Evolutionary conservation across 2,113 vertebrate species (phyloP).

Genomic region (Shinisaurus crocodilurus): DNA sequence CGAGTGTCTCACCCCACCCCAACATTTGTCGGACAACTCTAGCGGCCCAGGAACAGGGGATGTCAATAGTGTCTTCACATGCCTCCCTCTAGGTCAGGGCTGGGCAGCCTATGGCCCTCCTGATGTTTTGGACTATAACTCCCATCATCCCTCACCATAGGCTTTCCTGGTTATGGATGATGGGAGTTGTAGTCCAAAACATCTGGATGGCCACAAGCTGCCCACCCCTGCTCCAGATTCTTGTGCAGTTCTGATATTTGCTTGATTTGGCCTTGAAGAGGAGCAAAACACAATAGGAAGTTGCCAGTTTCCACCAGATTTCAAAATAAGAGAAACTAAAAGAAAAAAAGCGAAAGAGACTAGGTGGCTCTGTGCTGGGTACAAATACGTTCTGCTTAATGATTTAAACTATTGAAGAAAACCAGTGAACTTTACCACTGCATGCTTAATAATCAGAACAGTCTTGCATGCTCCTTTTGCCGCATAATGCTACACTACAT

Average conservation of each 20-base stretch:
- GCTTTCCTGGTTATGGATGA: no score
- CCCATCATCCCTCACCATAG: no score
- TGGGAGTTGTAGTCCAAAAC: no score
- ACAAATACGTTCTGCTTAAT: slow-evolving; percentile 24
- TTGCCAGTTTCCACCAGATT: background rate
- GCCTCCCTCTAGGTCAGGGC: background rate
- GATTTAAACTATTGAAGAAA: slow-evolving; percentile 8
- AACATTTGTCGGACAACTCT: background rate
- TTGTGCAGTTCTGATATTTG: background rate
- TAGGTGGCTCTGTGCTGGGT: slow-evolving; percentile 17
- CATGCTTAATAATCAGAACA: slow-evolving; percentile 30
- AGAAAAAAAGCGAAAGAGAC: no score
- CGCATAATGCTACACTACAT: background rate
- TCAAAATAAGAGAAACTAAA: background rate
- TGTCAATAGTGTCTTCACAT: background rate
- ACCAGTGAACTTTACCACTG: slow-evolving; percentile 35
- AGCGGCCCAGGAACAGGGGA: no score
- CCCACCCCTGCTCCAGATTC: background rate
- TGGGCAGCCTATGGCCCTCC: no score
- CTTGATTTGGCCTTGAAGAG: background rate
- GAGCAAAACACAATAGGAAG: rapidly evolving
- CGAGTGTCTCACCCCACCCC: no score
- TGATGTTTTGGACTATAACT: no score
- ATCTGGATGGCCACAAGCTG: background rate
- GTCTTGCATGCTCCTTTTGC: slow-evolving; percentile 28